phyloP scores from a whole-genome alignment of 2,888 invertebrate species.

The Drosophila meridionalis region DNA sequence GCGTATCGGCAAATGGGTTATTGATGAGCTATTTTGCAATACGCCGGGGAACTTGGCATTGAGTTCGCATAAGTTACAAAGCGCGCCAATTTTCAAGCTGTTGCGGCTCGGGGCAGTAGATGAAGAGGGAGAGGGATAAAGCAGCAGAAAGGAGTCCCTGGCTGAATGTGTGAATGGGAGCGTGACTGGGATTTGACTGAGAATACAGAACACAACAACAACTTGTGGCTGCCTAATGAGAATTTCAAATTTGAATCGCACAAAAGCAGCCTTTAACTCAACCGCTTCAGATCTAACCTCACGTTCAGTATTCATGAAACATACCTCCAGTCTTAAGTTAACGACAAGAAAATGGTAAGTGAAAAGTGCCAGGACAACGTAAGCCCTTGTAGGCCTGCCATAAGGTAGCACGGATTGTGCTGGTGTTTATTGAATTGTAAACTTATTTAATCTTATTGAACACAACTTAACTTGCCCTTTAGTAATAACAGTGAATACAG shows the following conservation, averaged over 20 bases:
- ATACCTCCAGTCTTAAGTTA: neutral
- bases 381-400: neutral
- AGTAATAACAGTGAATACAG: too few relatives aligned
- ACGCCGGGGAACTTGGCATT: conserved; percentile 51
- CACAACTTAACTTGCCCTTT: too few relatives aligned
- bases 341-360: neutral
- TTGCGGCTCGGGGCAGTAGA: neutral
- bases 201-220: conserved; percentile 22
- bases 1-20: conserved; percentile 74
- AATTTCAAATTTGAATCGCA: conserved; percentile 1
- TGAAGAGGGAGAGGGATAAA: neutral
- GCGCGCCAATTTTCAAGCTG: conserved; percentile 37
- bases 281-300: neutral
- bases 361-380: neutral
- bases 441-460: neutral
- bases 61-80: conserved; percentile 58
- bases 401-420: neutral
- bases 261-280: neutral
- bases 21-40: conserved; percentile 77
- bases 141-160: conserved; percentile 15
- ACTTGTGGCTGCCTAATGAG: conserved; percentile 58
- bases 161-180: conserved; percentile 52
- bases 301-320: neutral
- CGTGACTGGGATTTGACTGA: conserved; percentile 59
- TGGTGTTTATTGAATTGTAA: neutral